phyloP scores from a whole-genome alignment of 2,888 invertebrate genomes.

The Zaprionus lineosus region DNA sequence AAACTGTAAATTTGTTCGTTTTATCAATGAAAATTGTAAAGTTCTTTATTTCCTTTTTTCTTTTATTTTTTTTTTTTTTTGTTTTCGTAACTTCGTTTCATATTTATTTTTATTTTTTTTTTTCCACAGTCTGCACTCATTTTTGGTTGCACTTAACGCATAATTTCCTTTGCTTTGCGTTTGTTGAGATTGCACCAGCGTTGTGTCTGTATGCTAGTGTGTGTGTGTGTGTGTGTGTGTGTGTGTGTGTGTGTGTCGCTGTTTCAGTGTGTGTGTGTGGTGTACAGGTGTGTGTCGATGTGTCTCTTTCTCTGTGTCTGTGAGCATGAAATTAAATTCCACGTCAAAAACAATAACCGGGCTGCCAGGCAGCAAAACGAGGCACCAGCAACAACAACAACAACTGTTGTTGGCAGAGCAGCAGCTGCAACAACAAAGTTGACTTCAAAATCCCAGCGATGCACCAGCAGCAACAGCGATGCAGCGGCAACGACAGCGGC shows the following conservation, averaged over 20 bases:
- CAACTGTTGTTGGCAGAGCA: constrained; percentile 7
- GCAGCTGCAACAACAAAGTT: constrained; percentile 18
- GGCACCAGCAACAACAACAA: constrained; percentile 20
- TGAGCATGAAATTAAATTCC: constrained; percentile 70
- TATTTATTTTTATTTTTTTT: too few species aligned
- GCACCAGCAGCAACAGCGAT: constrained; percentile 11
- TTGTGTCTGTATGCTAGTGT: not conserved
- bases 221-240: not conserved
- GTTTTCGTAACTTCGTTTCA: too few species aligned
- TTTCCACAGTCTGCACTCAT: too few species aligned
- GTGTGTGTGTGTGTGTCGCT: not conserved
- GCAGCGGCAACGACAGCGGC: constrained; percentile 8
- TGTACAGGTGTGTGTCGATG: not conserved
- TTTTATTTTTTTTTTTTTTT: too few species aligned
- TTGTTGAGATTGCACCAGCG: too few species aligned
- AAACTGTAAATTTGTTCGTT: constrained; percentile 12
- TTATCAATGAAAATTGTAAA: constrained; percentile 8
- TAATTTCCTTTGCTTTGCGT: constrained; percentile 59
- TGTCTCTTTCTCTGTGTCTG: constrained; percentile 19
- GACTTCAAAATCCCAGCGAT: constrained; percentile 23
- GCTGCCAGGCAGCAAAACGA: constrained; percentile 34
- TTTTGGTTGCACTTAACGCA: constrained; percentile 40
- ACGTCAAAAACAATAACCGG: constrained; percentile 70
- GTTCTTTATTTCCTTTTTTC: not conserved
- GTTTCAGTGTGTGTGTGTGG: constrained; percentile 6